Conservation (phyloP, 2,797 vertebrate genomes). For the Acrocephalus scirpaceus region DNA sequence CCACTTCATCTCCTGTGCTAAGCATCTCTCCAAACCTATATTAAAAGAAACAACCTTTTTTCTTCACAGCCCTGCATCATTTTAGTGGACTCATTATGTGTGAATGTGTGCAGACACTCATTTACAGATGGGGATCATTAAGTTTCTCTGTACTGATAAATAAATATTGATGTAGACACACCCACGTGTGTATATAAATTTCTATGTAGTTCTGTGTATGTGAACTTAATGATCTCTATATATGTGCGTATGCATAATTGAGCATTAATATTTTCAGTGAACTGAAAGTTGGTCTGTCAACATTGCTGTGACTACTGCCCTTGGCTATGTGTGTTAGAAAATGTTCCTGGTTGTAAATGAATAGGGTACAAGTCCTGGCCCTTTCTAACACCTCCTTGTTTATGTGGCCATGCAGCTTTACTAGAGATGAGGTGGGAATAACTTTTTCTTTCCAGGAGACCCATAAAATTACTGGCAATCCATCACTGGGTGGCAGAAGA, state of each 20-base stretch:
- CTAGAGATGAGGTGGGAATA: not conserved
- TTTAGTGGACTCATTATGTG: not conserved
- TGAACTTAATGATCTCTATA: constrained; percentile 17
- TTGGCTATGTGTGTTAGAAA: not conserved
- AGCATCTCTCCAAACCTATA: not conserved
- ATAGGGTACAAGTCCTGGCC: not conserved
- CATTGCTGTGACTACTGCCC: not conserved
- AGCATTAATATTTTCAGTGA: not conserved
- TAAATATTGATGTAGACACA: constrained; percentile 16
- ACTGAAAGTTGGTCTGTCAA: not conserved
- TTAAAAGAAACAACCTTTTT: constrained; percentile 1
- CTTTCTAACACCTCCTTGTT: not conserved
- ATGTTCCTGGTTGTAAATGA: not conserved
- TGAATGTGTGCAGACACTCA: not conserved
- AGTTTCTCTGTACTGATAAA: constrained; percentile 12
- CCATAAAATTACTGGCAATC: not conserved
- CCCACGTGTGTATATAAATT: not conserved
- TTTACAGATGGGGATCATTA: constrained; percentile 34
- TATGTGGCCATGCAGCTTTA: not conserved
- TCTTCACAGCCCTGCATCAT: not conserved
- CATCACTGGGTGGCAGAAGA: not conserved
- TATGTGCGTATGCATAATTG: not conserved
- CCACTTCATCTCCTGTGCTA: not conserved
- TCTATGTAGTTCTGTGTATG: not conserved
- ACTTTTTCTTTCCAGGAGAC: not conserved